Evolutionary conservation across 1,140 invertebrate genomes (phyloP), one percentile per base, ranked within the genome.

Genomic region (Scaptomyza pallida): DNA sequence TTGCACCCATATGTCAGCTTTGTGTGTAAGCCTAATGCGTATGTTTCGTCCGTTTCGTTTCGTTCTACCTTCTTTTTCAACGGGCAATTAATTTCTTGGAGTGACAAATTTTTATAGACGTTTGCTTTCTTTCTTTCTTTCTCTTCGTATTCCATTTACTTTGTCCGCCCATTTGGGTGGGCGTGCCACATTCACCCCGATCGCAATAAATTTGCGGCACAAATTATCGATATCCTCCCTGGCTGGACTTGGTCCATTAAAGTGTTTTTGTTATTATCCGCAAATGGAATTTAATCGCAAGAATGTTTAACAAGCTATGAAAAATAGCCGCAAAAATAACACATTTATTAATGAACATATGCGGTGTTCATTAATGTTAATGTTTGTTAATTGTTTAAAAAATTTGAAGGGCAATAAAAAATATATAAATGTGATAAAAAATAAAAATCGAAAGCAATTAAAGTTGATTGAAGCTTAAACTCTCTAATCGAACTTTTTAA

Each of bases 81-180:
- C n/a, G 89, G 89, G 81, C 89, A 90, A 90, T 90, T 90, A 90
- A 90, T 90, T 90, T 90, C 85, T 89, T 71, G 85, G 85, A 79
- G 78, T 90, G 85, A 90, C 89, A 89, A 90, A 90, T 85, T 90
- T 90, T 90, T 90, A 90, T 90, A 74, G 81, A 82, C 41, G 57
- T 47, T 59, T 40, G 45, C 44, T 43, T 61, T 70, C 41, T 50
- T 40, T 47, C 30, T 17, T 67, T 26, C 57, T 26, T 26, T 44
- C 57, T 50, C 59, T 56, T 33, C 37, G 48, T 68, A 62, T 86
- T 72, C 48, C 45, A 64, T 68, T 30, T 81, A 75, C 70, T 71
- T 43, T 40, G 13, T 9, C 48, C 48, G 30, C 50, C 63, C 55
- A 71, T 67, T 81, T 21, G 19, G 19, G 78, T 81, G 78, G 78